These are phyloP conservation scores for Brachionus paranguensis DNA, from an alignment of 1,140 invertebrate species.

Conservation along the genomic window DNA sequence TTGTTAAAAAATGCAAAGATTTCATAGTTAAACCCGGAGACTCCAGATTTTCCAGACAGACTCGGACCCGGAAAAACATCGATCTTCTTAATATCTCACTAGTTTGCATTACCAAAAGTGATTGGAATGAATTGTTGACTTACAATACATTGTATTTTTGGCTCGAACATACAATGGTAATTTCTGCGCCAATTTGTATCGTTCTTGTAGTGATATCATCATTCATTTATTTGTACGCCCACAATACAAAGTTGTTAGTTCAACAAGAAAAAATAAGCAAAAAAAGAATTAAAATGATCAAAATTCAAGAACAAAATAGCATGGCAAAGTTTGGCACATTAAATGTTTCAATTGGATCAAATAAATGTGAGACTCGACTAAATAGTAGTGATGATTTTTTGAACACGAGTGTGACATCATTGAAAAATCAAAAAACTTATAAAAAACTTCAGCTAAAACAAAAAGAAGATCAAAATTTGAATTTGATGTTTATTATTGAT, in stretches of 20 bases:
- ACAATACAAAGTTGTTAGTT: neutral
- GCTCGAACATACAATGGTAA: slow-evolving; percentile 37
- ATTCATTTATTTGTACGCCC: neutral
- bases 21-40: neutral
- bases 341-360: neutral
- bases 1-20: slow-evolving; percentile 3
- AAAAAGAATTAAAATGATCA: slow-evolving; percentile 21
- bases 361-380: neutral
- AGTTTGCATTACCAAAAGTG: neutral
- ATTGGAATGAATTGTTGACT: neutral
- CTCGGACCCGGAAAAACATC: neutral
- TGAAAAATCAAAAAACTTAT: neutral
- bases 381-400: neutral
- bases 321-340: neutral
- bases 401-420: neutral
- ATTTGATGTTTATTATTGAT: slow-evolving; percentile 33
- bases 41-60: neutral
- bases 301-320: slow-evolving; percentile 2
- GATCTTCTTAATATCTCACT: neutral
- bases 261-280: neutral
- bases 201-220: neutral
- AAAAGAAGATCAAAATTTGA: slow-evolving; percentile 19
- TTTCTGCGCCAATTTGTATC: slow-evolving; percentile 14
- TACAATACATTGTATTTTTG: slow-evolving; percentile 37
- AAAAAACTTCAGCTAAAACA: slow-evolving; percentile 2